Evolutionary conservation across 2,888 invertebrate genomes (phyloP), one percentile per base, ranked within the genome.

Genomic region (Apamea epomidion): DNA sequence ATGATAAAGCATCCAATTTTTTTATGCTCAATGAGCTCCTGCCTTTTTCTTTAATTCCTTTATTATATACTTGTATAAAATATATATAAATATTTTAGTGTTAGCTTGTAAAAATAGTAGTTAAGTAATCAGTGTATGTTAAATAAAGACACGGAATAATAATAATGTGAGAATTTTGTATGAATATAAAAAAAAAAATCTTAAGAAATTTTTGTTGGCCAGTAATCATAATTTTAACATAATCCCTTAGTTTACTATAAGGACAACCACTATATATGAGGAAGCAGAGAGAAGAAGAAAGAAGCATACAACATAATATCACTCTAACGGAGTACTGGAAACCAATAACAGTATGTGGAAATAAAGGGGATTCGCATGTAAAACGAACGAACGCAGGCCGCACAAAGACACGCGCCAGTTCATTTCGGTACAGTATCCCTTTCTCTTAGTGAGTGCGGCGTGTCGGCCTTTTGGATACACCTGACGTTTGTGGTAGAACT

Each of bases 331-430:
- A 48, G 5, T 58, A 54, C 60, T 69, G 25, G 4, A 64, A 81
- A 74, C 62, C 25, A 64, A 74, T 82, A 69, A 45, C 45, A 81
- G 37, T 58, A 69, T 64, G 62, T 75, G 37, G 69, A 48, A 74
- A 62, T 74, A 48, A 64, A 48, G 18, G 18, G 45, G 42, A 64
- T 69, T 69, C 62, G 54, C n/a, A 58, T 62, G 16, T 54, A 64
- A 74, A 82, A 64, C 37, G 25, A 69, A 74, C 75, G 58, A 74
- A 74, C 32, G 29, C 69, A 45, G 65, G 25, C 64, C 48, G 14
- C 68, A 81, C 69, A 75, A 75, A 70, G 75, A 58, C 76, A 29
- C 10, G 7, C 29, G 29, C 62, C 37, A 42, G 76, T 82, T 70
- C 69, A 81, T 70, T 75, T 75, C 54, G 42, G 29, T 75, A 51